phyloP scores from a whole-genome alignment of 2,113 vertebrate species.

The Eleginops maclovinus region DNA sequence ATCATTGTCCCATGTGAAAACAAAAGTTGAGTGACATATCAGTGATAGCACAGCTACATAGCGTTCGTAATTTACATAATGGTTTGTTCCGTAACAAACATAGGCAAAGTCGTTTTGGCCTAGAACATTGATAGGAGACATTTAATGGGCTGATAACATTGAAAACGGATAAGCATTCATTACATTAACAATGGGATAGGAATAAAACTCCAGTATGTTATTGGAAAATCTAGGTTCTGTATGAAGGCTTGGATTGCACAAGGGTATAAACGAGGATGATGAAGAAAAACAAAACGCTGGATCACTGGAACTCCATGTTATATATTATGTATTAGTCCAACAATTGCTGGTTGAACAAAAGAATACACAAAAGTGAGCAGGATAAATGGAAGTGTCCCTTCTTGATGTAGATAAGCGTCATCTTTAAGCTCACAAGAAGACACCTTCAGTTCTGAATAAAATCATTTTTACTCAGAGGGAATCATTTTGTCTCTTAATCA shows the following conservation, averaged over 20 bases:
- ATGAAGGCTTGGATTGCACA: not conserved
- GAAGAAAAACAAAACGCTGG: not conserved
- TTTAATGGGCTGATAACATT: too few species aligned
- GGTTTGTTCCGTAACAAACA: too few species aligned
- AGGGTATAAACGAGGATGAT: not conserved
- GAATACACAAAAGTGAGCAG: constrained; percentile 5
- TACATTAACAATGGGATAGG: too few species aligned
- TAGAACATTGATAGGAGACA: too few species aligned
- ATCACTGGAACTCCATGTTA: too few species aligned
- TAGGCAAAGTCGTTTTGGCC: too few species aligned
- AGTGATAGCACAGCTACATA: too few species aligned
- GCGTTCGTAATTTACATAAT: too few species aligned
- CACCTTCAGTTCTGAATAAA: constrained; percentile 24
- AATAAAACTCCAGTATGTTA: not conserved
- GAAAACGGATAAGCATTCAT: too few species aligned
- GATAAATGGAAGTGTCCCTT: constrained; percentile 37
- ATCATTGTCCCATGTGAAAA: too few species aligned
- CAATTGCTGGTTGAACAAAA: constrained; percentile 9
- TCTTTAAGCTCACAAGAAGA: constrained; percentile 24
- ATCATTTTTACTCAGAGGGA: not conserved
- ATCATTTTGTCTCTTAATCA: constrained; percentile 12
- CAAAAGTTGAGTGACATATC: too few species aligned
- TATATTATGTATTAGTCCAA: too few species aligned
- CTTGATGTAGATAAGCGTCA: constrained; percentile 39
- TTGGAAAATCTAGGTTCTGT: not conserved